phyloP scores from a whole-genome alignment of 2,888 invertebrate species.

The Adineta ricciae region DNA sequence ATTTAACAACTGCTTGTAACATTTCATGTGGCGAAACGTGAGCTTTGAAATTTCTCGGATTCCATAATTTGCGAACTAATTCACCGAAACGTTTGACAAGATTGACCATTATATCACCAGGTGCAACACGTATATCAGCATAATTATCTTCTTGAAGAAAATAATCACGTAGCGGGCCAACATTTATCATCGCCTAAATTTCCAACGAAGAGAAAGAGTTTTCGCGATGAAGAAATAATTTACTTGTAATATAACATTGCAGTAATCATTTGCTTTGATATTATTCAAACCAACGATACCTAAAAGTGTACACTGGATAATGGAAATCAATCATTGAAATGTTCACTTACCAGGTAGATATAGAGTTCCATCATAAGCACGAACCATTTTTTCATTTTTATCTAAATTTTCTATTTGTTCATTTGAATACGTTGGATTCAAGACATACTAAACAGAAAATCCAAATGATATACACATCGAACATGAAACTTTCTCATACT shows the following conservation, averaged over 20 bases:
- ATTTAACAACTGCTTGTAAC: slow-evolving; percentile 90
- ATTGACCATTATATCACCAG: slow-evolving; percentile 29
- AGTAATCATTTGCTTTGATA: slow-evolving; percentile 98
- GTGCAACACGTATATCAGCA: slow-evolving; percentile 36
- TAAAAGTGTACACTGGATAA: slow-evolving; percentile 36
- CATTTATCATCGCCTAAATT: slow-evolving; percentile 72
- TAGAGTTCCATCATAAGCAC: slow-evolving; percentile 88
- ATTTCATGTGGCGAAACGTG: slow-evolving; percentile 99
- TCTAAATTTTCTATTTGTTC: slow-evolving; percentile 74
- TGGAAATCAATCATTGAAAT: too few species aligned
- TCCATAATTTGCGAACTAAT: slow-evolving; percentile 91
- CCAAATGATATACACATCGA: slow-evolving; percentile 22
- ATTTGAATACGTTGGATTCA: slow-evolving; percentile 85
- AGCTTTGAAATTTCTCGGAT: slow-evolving; percentile 93
- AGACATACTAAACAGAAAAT: slow-evolving; percentile 62
- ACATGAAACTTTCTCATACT: slow-evolving; percentile 40
- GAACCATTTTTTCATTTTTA: slow-evolving; percentile 67
- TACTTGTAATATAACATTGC: slow-evolving; percentile 83
- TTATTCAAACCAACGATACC: slow-evolving; percentile 90
- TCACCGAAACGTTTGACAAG: slow-evolving; percentile 69
- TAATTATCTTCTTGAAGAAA: slow-evolving; percentile 89
- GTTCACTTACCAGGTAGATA: slow-evolving; percentile 67
- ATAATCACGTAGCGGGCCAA: slow-evolving; percentile 82
- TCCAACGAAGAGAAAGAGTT: too few species aligned
- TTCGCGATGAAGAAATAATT: not conserved